phyloP scores from a whole-genome alignment of 2,888 invertebrate genomes.

The Monochamus alternatus region DNA sequence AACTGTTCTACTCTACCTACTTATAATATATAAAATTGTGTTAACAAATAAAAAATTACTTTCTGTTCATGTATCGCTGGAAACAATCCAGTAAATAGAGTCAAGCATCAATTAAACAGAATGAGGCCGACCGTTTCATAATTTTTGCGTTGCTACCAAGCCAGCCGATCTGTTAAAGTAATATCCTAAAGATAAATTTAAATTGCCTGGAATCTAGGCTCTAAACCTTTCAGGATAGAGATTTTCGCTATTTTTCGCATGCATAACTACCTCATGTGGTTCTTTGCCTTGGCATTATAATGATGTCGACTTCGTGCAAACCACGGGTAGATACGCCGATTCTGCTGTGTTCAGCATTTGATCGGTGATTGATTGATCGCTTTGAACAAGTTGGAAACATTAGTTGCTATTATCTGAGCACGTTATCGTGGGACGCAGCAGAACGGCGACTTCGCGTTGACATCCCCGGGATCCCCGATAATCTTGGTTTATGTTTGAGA shows the following conservation, averaged over 20 bases:
- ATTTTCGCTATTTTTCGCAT: slow-evolving; percentile 31
- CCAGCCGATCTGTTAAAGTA: slow-evolving; percentile 9
- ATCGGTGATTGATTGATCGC: slow-evolving; percentile 61
- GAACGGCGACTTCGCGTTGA: slow-evolving; percentile 49
- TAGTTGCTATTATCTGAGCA: slow-evolving; percentile 61
- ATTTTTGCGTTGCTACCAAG: not conserved
- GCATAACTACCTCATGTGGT: slow-evolving; percentile 25
- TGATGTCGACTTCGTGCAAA: slow-evolving; percentile 43
- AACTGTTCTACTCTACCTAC: too few relatives aligned
- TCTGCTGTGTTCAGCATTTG: slow-evolving; percentile 53
- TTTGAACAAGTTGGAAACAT: slow-evolving; percentile 61
- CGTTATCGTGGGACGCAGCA: slow-evolving; percentile 60
- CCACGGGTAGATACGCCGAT: slow-evolving; percentile 44
- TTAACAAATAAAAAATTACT: too few relatives aligned
- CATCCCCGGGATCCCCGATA: slow-evolving; percentile 51
- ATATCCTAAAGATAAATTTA: slow-evolving; percentile 27
- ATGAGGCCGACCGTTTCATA: not conserved
- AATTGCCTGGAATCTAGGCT: slow-evolving; percentile 28
- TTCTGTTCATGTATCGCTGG: too few relatives aligned
- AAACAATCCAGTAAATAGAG: too few relatives aligned
- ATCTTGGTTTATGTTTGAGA: slow-evolving; percentile 51
- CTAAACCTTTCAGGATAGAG: slow-evolving; percentile 31
- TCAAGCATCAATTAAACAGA: not conserved
- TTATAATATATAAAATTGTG: too few relatives aligned
- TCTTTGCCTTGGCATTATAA: slow-evolving; percentile 42